Conservation (phyloP, 2,888 invertebrate genomes). For the Himalopsyche japonica region DNA sequence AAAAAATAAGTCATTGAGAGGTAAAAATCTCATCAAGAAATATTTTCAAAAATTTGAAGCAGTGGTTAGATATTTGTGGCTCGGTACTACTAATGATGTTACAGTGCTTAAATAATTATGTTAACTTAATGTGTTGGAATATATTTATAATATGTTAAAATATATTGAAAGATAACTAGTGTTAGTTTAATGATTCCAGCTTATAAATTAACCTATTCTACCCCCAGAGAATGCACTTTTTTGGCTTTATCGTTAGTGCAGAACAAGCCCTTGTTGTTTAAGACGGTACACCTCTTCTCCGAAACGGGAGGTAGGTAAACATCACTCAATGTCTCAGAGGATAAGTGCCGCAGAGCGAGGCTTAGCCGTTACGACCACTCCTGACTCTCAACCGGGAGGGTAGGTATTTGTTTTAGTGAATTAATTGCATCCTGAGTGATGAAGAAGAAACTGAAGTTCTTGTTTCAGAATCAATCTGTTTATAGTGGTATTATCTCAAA, state of each 20-base stretch:
- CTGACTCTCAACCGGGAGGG: background rate
- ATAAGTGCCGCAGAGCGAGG: conserved; percentile 5
- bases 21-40: too few species aligned
- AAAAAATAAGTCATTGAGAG: too few species aligned
- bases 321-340: conserved; percentile 5
- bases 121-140: too few species aligned
- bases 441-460: background rate
- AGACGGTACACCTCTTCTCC: background rate
- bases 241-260: background rate
- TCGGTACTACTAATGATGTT: too few species aligned
- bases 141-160: too few species aligned
- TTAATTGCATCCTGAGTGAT: background rate
- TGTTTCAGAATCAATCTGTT: background rate
- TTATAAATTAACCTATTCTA: too few species aligned
- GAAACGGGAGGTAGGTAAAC: background rate
- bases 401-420: background rate
- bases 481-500: background rate
- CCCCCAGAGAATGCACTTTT: background rate
- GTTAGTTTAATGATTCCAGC: too few species aligned
- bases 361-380: background rate
- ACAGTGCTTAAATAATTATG: too few species aligned
- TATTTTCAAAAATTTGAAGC: too few species aligned
- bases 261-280: background rate
- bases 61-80: too few species aligned
- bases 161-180: too few species aligned